These are phyloP conservation scores for Rallus limicola DNA, from an alignment of 2,113 vertebrate genomes.

Conservation along the genomic window DNA sequence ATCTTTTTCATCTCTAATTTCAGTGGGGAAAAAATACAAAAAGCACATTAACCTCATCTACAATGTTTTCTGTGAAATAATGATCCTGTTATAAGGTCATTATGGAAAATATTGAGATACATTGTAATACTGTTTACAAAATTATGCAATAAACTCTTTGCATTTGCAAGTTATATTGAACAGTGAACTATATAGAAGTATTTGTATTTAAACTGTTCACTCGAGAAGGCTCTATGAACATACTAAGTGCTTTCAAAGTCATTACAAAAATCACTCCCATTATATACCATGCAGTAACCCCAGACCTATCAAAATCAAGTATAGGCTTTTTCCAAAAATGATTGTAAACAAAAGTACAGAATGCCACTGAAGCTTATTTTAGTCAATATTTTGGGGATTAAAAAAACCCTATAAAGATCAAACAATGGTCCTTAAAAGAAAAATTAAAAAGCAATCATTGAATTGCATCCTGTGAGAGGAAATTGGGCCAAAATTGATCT, in stretches of 20 bases:
- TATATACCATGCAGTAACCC: background rate
- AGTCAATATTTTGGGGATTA: background rate
- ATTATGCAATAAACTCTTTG: background rate
- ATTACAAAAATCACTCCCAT: background rate
- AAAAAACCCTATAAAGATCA: background rate
- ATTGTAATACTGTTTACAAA: background rate
- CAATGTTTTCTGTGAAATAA: conserved; percentile 20
- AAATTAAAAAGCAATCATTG: conserved; percentile 37
- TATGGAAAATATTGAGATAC: background rate
- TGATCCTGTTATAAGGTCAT: background rate
- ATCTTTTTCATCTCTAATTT: conserved; percentile 17
- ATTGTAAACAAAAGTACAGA: conserved; percentile 14
- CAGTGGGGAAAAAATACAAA: background rate
- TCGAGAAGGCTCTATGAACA: background rate
- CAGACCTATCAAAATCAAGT: background rate
- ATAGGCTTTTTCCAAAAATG: background rate
- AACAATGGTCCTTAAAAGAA: background rate
- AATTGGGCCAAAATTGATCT: conserved; percentile 74
- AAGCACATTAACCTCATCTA: conserved; percentile 9
- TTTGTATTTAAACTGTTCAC: background rate
- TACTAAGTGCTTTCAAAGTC: background rate
- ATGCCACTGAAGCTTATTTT: background rate
- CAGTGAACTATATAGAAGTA: background rate
- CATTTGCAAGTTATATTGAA: background rate
- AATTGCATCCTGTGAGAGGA: conserved; percentile 67